These are phyloP conservation scores for Euthynnus affinis DNA, from an alignment of 2,797 vertebrate genomes.

Conservation along the genomic window DNA sequence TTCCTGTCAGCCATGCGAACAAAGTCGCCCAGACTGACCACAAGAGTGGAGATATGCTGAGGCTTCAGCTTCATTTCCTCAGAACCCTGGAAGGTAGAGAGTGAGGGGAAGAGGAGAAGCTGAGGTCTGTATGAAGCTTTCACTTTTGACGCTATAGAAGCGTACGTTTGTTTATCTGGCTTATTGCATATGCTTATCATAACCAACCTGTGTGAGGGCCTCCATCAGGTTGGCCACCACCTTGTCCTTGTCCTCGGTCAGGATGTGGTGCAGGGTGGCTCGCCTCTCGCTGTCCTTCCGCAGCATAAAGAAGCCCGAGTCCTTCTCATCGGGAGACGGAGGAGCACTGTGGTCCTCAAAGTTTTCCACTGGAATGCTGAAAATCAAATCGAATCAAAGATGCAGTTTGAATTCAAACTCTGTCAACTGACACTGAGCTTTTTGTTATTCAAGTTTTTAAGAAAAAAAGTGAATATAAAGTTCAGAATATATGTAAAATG, in stretches of 20 bases:
- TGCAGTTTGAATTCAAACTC: not conserved
- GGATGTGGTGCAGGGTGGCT: slow-evolving; percentile 95
- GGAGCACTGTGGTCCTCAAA: slow-evolving; percentile 99
- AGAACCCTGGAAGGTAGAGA: slow-evolving; percentile 84
- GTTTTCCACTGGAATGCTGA: slow-evolving; percentile 97
- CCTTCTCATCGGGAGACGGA: slow-evolving; percentile 97
- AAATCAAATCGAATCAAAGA: not conserved
- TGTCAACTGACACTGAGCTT: too few species aligned
- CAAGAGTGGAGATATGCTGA: slow-evolving; percentile 93
- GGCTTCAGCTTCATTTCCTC: slow-evolving; percentile 93
- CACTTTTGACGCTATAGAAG: not conserved
- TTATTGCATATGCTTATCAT: not conserved
- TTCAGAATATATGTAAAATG: not conserved
- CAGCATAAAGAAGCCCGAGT: slow-evolving; percentile 97
- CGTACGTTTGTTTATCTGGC: not conserved
- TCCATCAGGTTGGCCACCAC: slow-evolving; percentile 95
- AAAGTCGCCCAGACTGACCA: slow-evolving; percentile 94
- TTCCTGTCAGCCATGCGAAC: slow-evolving; percentile 97
- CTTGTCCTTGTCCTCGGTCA: slow-evolving; percentile 95
- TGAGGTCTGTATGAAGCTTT: not conserved
- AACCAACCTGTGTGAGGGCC: slow-evolving; percentile 91
- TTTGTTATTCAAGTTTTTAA: not conserved
- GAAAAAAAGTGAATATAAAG: not conserved
- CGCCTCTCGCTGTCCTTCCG: slow-evolving; percentile 97
- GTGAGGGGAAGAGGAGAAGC: too few species aligned